Base-by-base conservation (phyloP, 2,888 invertebrate genomes). In the Diloba caeruleocephala region DNA sequence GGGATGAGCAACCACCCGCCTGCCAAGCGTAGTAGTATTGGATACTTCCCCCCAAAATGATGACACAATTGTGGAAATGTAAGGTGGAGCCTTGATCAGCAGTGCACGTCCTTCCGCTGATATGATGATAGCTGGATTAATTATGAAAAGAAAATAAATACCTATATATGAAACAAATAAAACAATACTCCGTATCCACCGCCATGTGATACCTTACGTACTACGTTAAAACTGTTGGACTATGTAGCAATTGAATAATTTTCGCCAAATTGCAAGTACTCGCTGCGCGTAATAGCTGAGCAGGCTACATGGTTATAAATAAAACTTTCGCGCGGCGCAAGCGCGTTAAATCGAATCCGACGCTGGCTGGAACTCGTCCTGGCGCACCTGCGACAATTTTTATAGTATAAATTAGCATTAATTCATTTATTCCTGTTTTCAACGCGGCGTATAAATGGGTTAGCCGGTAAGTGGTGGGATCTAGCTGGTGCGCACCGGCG, bases 381-480 rank as follows among this genome's bases (percentile, higher is more conserved):
- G 55, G 71, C 81, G 90, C 93, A 93, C 93, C 93, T 93, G 93
- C 92, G 92, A 93, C 92, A 92, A 91, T 92, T 93, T 93, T 92
- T 92, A 93, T 91, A 89, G 93, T 92, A 92, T 93, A 92, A 88
- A 92, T 93, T 93, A 91, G 89, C 92, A 92, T 93, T 91, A 92
- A 93, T 92, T 92, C 91, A 92, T 92, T 92, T 92, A 88, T 88
- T 89, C 89, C 91, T 91, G 91, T 92, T 92, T 90, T 87, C 87
- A 89, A 82, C 83, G 85, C 71, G 61, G 77, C 77, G 87, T 88
- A 88, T 92, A 92, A 92, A 92, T 92, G 89, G 93, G 93, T 93
- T 93, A 93, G 90, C 90, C 88, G 93, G 92, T 91, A 88, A 92
- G 85, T 90, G 90, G 90, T 84, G 81, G 84, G 73, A 83, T 87